Evolutionary conservation across 2,113 vertebrate species (phyloP).

Genomic region (Prochilodus magdalenae): DNA sequence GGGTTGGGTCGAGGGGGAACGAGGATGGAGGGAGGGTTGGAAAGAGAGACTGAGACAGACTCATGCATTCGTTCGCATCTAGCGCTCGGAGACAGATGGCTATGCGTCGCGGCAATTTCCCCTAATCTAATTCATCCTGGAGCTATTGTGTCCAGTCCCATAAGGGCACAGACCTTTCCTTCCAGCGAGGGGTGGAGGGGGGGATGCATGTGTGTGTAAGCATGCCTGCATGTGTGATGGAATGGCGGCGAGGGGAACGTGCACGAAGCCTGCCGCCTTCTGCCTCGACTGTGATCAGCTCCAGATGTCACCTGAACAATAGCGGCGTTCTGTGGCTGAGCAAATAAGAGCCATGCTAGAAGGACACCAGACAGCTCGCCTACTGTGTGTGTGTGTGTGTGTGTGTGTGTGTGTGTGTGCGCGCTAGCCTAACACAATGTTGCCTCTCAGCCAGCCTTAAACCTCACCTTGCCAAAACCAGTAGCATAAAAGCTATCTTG

Average conservation of each 20-base stretch:
- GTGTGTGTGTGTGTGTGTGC: too few relatives aligned
- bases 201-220: constrained; percentile 19
- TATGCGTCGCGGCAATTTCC: constrained; percentile 53
- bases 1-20: constrained; percentile 65
- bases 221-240: constrained; percentile 37
- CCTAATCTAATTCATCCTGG: constrained; percentile 76
- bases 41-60: constrained; percentile 42
- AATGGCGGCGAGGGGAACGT: constrained; percentile 28
- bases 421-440: too few relatives aligned
- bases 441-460: too few relatives aligned
- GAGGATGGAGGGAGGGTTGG: constrained; percentile 58
- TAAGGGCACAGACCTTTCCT: constrained; percentile 58
- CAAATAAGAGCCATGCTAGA: constrained; percentile 65
- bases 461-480: too few relatives aligned
- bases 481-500: too few relatives aligned
- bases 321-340: constrained; percentile 78
- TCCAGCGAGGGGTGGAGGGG: too few relatives aligned
- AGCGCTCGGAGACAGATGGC: constrained; percentile 81
- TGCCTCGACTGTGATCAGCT: constrained; percentile 71
- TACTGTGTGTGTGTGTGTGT: not conserved
- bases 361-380: not conserved
- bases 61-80: constrained; percentile 57
- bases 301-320: constrained; percentile 86
- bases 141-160: constrained; percentile 75
- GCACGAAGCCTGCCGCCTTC: constrained; percentile 50